These are phyloP conservation scores for Lycodopsis pacificus DNA, from an alignment of 2,797 vertebrate species.

Conservation along the genomic window DNA sequence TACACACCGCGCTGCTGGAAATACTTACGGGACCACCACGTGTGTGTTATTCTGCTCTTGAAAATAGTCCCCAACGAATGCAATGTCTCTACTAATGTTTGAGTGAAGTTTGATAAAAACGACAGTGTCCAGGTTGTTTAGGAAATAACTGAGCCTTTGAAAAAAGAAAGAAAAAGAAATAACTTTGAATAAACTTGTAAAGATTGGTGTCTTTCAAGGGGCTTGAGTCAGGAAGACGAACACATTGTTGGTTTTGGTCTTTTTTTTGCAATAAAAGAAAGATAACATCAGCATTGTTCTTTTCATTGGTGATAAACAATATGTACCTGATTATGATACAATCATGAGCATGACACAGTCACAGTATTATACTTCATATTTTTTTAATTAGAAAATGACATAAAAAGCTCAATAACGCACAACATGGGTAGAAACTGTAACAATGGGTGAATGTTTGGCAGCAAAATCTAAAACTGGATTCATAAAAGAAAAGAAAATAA, in stretches of 20 bases:
- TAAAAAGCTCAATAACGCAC: neutral
- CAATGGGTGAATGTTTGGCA: too few relatives aligned
- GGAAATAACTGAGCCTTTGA: neutral
- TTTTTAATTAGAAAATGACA: neutral
- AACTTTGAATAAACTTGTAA: neutral
- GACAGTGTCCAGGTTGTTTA: neutral
- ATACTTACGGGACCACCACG: neutral
- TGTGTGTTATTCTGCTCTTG: neutral
- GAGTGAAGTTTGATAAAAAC: neutral
- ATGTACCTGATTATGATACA: neutral
- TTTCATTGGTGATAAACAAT: neutral
- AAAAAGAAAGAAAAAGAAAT: too few relatives aligned
- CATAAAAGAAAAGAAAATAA: neutral
- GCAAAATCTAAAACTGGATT: neutral
- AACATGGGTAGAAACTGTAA: neutral
- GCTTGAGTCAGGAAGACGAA: neutral
- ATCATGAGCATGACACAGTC: neutral
- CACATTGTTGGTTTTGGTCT: neutral
- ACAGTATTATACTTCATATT: neutral
- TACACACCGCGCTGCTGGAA: neutral
- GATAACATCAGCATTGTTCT: neutral
- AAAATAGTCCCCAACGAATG: neutral
- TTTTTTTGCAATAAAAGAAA: neutral
- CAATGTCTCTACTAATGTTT: neutral
- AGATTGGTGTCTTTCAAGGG: neutral